Conservation (phyloP, 2,888 invertebrate genomes). For the Leptarthrus brevirostris region DNA sequence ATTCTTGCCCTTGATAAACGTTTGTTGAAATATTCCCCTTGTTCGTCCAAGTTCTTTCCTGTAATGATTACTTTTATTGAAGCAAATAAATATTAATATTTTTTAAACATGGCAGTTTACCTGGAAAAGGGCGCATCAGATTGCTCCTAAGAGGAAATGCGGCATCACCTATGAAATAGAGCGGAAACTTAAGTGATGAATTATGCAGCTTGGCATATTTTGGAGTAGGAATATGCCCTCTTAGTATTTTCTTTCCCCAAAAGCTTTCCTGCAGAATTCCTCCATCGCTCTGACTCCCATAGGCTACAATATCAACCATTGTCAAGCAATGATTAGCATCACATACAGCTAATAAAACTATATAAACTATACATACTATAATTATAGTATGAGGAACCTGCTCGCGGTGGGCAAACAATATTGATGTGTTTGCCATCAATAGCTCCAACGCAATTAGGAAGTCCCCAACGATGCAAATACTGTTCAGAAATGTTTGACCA, state of each 20-base stretch:
- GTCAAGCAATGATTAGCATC: slow-evolving; percentile 6
- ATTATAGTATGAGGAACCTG: slow-evolving; percentile 50
- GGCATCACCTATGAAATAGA: background rate
- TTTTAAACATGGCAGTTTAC: background rate
- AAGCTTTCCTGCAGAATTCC: background rate
- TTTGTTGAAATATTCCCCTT: background rate
- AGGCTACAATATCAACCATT: background rate
- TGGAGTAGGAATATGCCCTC: background rate
- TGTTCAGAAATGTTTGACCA: slow-evolving; percentile 39
- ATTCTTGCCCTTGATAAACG: slow-evolving; percentile 10
- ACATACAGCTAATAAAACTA: slow-evolving; percentile 12
- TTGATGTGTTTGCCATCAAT: slow-evolving; percentile 51
- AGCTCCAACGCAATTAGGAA: slow-evolving; percentile 51
- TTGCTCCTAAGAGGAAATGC: background rate
- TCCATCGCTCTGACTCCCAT: slow-evolving; percentile 8
- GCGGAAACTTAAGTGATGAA: background rate
- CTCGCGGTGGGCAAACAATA: slow-evolving; percentile 51
- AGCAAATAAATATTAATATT: background rate
- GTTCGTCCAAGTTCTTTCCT: background rate
- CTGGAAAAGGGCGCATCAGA: slow-evolving; percentile 11
- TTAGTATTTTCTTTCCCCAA: background rate
- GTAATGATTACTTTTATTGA: background rate
- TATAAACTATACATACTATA: too few relatives aligned
- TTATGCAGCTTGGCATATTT: background rate
- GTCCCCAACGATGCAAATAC: slow-evolving; percentile 49